A percentile compares a stretch with the other conserved stretches of the same genome.
Conservation (phyloP, 2,797 vertebrate genomes). For the Acipenser transmontanus region DNA sequence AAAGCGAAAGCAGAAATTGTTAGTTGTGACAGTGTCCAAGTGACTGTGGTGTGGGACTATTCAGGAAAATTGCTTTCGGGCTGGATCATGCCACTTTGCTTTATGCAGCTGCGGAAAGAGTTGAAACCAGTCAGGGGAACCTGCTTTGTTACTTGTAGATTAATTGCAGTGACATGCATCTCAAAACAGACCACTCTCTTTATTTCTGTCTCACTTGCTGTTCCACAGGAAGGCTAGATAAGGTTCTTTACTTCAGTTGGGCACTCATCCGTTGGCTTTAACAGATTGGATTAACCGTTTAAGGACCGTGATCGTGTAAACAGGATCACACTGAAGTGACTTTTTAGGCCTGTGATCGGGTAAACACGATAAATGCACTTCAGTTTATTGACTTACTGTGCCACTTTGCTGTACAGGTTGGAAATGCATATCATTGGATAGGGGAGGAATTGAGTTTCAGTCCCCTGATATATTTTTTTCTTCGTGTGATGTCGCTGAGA, state of each 20-base stretch:
- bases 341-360: too few species aligned
- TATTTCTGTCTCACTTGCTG: background rate
- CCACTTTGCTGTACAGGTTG: too few species aligned
- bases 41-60: background rate
- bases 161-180: slow-evolving; percentile 9
- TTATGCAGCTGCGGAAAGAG: slow-evolving; percentile 19
- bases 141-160: background rate
- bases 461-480: too few species aligned
- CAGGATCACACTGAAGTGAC: too few species aligned
- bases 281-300: background rate
- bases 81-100: slow-evolving; percentile 11
- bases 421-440: too few species aligned
- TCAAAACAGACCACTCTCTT: background rate
- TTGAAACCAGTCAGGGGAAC: slow-evolving; percentile 9
- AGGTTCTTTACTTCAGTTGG: background rate
- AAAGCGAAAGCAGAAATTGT: too few species aligned
- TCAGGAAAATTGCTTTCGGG: slow-evolving; percentile 14
- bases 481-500: too few species aligned
- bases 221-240: background rate
- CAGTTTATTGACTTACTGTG: too few species aligned
- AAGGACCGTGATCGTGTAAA: too few species aligned
- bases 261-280: background rate
- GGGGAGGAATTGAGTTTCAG: too few species aligned
- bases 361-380: too few species aligned
- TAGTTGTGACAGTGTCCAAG: slow-evolving; percentile 21